Base-by-base conservation (phyloP, 2,888 invertebrate species). In the Conomelus anceps region DNA sequence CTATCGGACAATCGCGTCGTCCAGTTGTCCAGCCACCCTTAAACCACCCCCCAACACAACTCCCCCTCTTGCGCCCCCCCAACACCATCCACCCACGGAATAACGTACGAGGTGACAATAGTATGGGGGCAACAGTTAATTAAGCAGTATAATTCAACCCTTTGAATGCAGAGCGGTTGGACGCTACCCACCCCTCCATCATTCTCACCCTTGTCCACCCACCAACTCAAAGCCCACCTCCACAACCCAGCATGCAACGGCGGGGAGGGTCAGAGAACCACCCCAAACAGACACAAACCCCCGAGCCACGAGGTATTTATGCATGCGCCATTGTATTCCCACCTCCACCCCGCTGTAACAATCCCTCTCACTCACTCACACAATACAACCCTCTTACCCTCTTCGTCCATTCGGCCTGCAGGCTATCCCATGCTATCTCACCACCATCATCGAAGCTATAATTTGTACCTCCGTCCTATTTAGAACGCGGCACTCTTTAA, bases 121-220 rank as follows among this genome's bases (percentile, higher is more conserved):
- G 86, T 86, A 29, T 86, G 86, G 24, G 86, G 86, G 26, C 86
- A 26, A 86, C 86, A 86, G 86, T 86, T 86, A 86, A 86, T 86
- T 86, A 86, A 86, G 86, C 86, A 86, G 86, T 86, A 86, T 86
- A 86, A 86, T 86, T 86, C 86, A 86, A 86, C 86, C 86, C 86
- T 86, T 86, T 86, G 86, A 86, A 86, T 86, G 86, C 86, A 63
- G 86, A 24, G 86, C 24, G 86, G 23, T 86, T 29, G 86, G 85
- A 24, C 86, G 20, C 29, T 22, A 26, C 9, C 86, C 23, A 13
- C 22, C 26, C 86, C 23, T 22, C 17, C 23, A 17, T 22, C 22
- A 22, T 4, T 22, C 6, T 4, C 22, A 17, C 22, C 3, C 22
- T 22, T 6, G 22, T 11, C 24, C 22, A 86, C n/a, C 86, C 86